Evolutionary conservation across 92 coral and sea anemone genomes (phyloP), one percentile per base, ranked within the genome.

Genomic region (Parazoanthus atlanticus): DNA sequence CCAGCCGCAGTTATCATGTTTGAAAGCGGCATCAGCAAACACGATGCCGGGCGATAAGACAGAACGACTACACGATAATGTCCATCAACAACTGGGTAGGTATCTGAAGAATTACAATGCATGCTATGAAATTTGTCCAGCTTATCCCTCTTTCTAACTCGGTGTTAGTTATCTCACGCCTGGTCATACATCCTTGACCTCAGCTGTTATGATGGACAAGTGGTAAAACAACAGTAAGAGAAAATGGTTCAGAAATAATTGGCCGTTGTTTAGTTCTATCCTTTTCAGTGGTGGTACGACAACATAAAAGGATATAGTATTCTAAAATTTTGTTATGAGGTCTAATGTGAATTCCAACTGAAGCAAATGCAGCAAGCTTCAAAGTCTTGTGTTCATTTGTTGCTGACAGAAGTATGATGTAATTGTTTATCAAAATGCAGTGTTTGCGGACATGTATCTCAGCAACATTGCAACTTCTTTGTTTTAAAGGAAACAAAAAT

Each of bases 321-420:
- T 73, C 28, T 36, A 11, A 31, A 33, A 31, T 13, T 38, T 11
- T 75, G 17, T 36, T 3, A 0, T 8, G 21, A 36, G 34, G 10
- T 28, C 3, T 6, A 70, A 70, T 2, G n/a, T 3, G 8, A 65
- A 28, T 72, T 30, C 33, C 31, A n/a, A n/a, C 0, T 8, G 12
- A 75, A 41, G 31, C 10, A 74, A 32, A 74, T 34, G 3, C 7
- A 9, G 23, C 47, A 16, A 17, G 78, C 21, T 38, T 26, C 43
- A 36, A 74, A 75, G 12, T 36, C 21, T 75, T 36, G 47, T 10
- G 25, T 75, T 36, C 30, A 75, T 75, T 46, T 25, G 28, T 36
- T 75, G 52, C 9, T 75, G 26, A 33, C 19, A 75, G 43, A 38
- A 75, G 5, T 21, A 75, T 75, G 79, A 75, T 75, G 79, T 75